Percentiles rank a stretch among this genome's conserved stretches.
These are phyloP conservation scores for Syngnathus floridae DNA, from an alignment of 2,113 vertebrate species.

Conservation along the genomic window DNA sequence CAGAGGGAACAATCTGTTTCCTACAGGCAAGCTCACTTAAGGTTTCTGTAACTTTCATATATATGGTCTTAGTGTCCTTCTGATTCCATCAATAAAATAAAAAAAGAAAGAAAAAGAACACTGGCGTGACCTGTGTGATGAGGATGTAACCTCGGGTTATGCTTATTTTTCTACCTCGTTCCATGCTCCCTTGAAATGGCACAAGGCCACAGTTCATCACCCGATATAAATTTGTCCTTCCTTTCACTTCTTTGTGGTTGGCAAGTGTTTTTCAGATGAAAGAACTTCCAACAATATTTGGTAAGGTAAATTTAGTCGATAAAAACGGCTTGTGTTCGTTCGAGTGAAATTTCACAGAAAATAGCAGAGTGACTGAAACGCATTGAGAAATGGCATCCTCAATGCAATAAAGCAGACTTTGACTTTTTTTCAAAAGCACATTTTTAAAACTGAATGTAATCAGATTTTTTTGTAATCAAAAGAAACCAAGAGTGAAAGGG, in stretches of 20 bases:
- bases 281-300: not conserved
- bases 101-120: slow-evolving; percentile 44
- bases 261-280: slow-evolving; percentile 15
- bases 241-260: slow-evolving; percentile 17
- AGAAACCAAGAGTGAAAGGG: not conserved
- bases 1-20: slow-evolving; percentile 19
- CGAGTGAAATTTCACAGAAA: too few relatives aligned
- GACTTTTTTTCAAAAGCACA: too few relatives aligned
- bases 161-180: slow-evolving; percentile 32
- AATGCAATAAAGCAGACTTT: too few relatives aligned
- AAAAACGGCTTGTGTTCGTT: not conserved
- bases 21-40: slow-evolving; percentile 29
- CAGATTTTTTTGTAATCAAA: not conserved
- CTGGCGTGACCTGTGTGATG: slow-evolving; percentile 38
- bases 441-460: too few relatives aligned
- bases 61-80: slow-evolving; percentile 38
- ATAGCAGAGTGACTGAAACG: too few relatives aligned
- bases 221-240: slow-evolving; percentile 44
- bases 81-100: slow-evolving; percentile 28
- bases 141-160: slow-evolving; percentile 45
- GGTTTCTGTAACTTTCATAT: slow-evolving; percentile 23
- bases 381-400: too few relatives aligned
- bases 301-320: not conserved
- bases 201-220: slow-evolving; percentile 12
- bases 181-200: slow-evolving; percentile 4